Base-by-base conservation (phyloP, 2,888 invertebrate genomes). In the Dilophus febrilis region DNA sequence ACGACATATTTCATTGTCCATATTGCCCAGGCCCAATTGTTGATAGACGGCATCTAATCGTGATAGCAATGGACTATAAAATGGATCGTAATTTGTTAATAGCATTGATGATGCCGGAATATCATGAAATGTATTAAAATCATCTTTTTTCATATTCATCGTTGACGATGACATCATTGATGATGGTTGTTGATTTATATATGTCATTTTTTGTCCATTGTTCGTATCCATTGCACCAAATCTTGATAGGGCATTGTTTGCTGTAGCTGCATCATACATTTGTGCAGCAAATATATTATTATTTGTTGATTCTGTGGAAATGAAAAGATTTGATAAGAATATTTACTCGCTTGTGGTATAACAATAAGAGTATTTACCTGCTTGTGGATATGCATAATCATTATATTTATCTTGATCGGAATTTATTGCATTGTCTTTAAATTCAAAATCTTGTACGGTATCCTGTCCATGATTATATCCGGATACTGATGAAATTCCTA, bases 11-110 rank as follows among this genome's bases (percentile, higher is more conserved):
- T 85, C 72, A 48, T 75, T 67, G 46, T 72, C 71, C 22, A 22
- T 22, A 2, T 72, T 70, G 2, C 71, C 68, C 16, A 78, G 64
- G 30, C 84, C 82, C 46, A 76, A 56, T 56, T 72, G 73, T 35
- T 79, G 77, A 60, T 86, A 87, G 34, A 87, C 83, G 1, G 84
- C 78, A 50, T 87, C 88, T 40, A 88, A 68, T 13, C 88, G 67
- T 0, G 87, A 88, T 13, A 88, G 59, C 18, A 88, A 57, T 0
- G 88, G 88, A 46, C 86, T 86, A 59, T 88, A 88, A 64, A 88
- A 88, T 0, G 88, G 87, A 57, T 88, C 88, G 59, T 85, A 88
- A 59, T 82, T 84, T 47, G 83, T 82, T 41, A 87, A 64, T 38
- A 86, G 69, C 58, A 86, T 64, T 1, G 85, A 84, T 2, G 85